Base-by-base conservation (phyloP, 2,797 vertebrate species). In the Thaleichthys pacificus region DNA sequence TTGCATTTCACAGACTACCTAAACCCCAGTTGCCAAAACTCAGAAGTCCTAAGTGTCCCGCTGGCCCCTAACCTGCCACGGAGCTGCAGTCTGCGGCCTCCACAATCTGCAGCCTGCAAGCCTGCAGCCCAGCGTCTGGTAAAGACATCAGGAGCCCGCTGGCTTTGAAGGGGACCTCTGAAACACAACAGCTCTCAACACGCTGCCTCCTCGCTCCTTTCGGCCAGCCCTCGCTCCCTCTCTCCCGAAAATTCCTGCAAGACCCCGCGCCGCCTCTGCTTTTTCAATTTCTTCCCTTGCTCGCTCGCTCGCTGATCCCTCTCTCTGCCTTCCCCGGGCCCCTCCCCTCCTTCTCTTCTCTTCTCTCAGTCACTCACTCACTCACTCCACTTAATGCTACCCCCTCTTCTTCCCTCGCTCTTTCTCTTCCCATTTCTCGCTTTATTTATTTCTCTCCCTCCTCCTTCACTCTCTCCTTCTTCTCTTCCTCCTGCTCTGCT, bases 171-270 rank as follows among this genome's bases (percentile, higher is more conserved):
- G 73, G 26, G 68, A 83, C 82, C 72, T 75, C 84, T 90, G 89
- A 91, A 92, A 91, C 89, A 91, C 84, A 84, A 86, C 86, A 86
- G 85, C 83, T 82, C 87, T 88, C 85, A 87, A 87, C 86, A 88
- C 72, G 71, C 86, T 83, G 81, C 84, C 68, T 68, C 28, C 68
- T 66, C 28, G 84, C 83, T 79, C 87, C 87, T 86, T 85, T 84
- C 82, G 82, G 80, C 74, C 64, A 51, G 67, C 71, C 77, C 75
- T 81, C 76, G 75, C 73, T 74, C 75, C 74, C 73, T 77, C 74
- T 82, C 76, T 73, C 77, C 74, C 72, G 71, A 82, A 87, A 87
- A 90, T 89, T 89, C 86, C 82, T 82, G 72, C 80, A 86, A 88
- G 90, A 85, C 86, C 83, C 78, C 15, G 66, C 80, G 76, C 72